phyloP scores from a whole-genome alignment of 2,113 vertebrate species.

The Silurus asotus region DNA sequence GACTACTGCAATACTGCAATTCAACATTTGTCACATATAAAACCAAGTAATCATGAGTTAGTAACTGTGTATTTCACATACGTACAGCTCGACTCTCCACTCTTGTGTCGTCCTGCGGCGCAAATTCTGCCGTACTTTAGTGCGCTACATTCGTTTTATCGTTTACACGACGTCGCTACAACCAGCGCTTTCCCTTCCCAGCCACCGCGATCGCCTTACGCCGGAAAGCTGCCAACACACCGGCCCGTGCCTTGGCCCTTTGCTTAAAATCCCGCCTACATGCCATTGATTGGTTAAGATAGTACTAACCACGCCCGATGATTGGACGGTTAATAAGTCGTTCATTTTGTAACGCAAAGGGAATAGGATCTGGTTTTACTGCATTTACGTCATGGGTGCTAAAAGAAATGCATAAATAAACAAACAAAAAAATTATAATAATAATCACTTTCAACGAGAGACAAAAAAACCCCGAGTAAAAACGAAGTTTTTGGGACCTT shows the following conservation, averaged over 20 bases:
- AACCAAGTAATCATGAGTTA: background rate
- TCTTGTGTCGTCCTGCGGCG: background rate
- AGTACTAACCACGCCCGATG: background rate
- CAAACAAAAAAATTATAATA: background rate
- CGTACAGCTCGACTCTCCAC: background rate
- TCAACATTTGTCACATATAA: background rate
- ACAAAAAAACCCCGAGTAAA: background rate
- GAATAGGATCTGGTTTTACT: background rate
- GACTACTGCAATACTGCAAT: background rate
- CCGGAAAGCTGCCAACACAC: conserved; percentile 40
- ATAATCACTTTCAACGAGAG: background rate
- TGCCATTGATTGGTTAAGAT: background rate
- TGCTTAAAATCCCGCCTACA: background rate
- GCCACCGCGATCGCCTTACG: background rate
- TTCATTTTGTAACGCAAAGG: background rate
- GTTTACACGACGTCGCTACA: background rate
- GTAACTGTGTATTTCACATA: background rate
- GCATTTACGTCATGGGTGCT: background rate
- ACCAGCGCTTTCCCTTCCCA: background rate
- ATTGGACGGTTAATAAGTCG: background rate
- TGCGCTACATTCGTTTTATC: conserved; percentile 21
- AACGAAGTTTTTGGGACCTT: background rate
- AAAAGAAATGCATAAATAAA: background rate
- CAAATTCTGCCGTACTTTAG: background rate
- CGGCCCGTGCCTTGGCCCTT: background rate